These are phyloP conservation scores for Ibycter americanus DNA, from an alignment of 2,797 vertebrate species.

Conservation along the genomic window DNA sequence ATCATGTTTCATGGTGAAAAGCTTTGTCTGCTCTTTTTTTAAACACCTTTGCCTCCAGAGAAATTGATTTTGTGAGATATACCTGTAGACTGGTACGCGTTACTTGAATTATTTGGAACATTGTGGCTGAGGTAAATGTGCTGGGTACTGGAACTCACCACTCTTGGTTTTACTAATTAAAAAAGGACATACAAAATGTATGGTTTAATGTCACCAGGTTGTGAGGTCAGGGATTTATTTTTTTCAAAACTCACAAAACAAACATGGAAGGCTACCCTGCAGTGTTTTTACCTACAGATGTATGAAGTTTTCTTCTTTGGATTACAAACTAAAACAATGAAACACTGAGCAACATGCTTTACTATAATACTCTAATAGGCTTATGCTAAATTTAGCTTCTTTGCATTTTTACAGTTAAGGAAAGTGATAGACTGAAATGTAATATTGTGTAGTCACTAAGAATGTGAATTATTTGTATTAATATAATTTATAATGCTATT, in stretches of 20 bases:
- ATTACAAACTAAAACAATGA: not conserved
- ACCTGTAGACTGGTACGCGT: not conserved
- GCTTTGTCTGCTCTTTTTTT: not conserved
- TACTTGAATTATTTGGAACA: not conserved
- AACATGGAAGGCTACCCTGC: not conserved
- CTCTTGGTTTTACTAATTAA: not conserved
- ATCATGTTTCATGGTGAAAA: not conserved
- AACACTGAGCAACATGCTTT: not conserved
- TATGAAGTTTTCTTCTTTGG: not conserved
- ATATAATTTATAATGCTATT: slow-evolving; percentile 26
- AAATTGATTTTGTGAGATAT: not conserved
- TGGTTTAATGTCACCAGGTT: not conserved
- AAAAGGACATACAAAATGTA: not conserved
- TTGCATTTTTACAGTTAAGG: not conserved
- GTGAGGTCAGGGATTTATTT: not conserved
- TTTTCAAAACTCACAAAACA: not conserved
- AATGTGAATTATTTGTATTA: slow-evolving; percentile 36
- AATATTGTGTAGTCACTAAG: not conserved
- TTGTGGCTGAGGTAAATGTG: not conserved
- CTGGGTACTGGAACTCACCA: not conserved
- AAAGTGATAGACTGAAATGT: not conserved
- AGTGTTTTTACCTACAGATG: not conserved
- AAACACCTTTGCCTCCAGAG: not conserved
- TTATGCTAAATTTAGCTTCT: not conserved
- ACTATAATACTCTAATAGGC: not conserved